A percentile compares a stretch with the other conserved stretches of the same genome.
Evolutionary conservation across 1,140 invertebrate species (phyloP).

Genomic region (Stenopsyche tienmushanensis): DNA sequence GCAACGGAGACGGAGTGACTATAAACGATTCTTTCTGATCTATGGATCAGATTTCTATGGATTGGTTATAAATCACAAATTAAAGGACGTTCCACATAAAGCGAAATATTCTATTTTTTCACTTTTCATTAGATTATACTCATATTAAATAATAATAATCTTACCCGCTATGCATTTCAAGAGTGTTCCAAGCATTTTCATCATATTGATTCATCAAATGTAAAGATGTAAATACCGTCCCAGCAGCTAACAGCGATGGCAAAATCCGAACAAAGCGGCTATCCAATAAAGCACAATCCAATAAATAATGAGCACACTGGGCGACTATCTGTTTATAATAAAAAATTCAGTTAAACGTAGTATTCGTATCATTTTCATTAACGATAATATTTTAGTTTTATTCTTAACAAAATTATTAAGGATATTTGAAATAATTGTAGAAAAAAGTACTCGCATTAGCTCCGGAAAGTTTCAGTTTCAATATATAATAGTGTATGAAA

Average conservation of each 20-base stretch:
- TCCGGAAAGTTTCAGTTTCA: conserved; percentile 29
- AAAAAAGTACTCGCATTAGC: conserved; percentile 28
- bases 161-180: conserved; percentile 30
- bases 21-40: too few relatives aligned
- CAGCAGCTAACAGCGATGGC: conserved; percentile 36
- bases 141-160: not conserved
- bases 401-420: not conserved
- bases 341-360: not conserved
- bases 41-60: too few relatives aligned
- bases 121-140: not conserved
- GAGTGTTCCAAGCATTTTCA: conserved; percentile 29
- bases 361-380: not conserved
- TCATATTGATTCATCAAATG: conserved; percentile 34
- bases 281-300: conserved; percentile 37
- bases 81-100: conserved; percentile 1
- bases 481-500: conserved; percentile 37
- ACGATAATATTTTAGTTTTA: not conserved
- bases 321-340: conserved; percentile 31
- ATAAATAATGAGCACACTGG: conserved; percentile 33
- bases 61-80: too few relatives aligned
- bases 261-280: conserved; percentile 33
- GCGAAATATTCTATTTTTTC: too few relatives aligned
- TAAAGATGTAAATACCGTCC: conserved; percentile 35
- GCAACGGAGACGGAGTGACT: too few relatives aligned
- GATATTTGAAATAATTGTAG: not conserved